Evolutionary conservation across 2,113 vertebrate species (phyloP), one percentile per base, ranked within the genome.

Genomic region (Channa argus): DNA sequence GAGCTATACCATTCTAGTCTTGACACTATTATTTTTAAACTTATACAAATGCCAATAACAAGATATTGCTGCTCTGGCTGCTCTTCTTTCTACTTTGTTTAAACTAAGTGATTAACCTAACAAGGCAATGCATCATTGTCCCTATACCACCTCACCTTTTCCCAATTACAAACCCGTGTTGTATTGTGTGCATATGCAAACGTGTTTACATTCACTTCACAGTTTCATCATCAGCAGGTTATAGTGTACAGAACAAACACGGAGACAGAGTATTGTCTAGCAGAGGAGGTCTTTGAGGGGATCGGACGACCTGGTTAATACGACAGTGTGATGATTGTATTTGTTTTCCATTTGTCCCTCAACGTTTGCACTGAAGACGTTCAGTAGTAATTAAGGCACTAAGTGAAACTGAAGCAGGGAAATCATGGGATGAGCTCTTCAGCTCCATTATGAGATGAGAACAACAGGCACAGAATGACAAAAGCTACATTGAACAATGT

Each of bases 291-390:
- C 74, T 54, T 61, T 62, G 47, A 43, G 64, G 68, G 80, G 68
- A 86, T 87, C 70, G 90, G 90, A 91, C 87, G 85, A 80, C 79
- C 68, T 79, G 83, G 74, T 88, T 94, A 92, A 93, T 94, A 90
- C 87, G 86, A 93, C 91, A 85, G 84, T 79, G 75, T 62, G 77
- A 80, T 89, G 89, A 92, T 93, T 93, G 88, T 91, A 91, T 92
- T 93, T 91, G 86, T 89, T 90, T 92, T 93, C 86, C 85, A 91
- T 94, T 91, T 89, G 85, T 90, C 86, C 91, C 84, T 85, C 84
- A 72, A 88, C 61, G 70, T 88, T 88, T 89, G 81, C 80, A 78
- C 89, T 88, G 69, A 82, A 85, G 91, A 90, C 13, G 82, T 79
- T 91, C 80, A 60, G 84, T 55, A 63, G 76, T 89, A 93, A 94